phyloP scores from a whole-genome alignment of 2,888 invertebrate species.

The Tenthredo notha region DNA sequence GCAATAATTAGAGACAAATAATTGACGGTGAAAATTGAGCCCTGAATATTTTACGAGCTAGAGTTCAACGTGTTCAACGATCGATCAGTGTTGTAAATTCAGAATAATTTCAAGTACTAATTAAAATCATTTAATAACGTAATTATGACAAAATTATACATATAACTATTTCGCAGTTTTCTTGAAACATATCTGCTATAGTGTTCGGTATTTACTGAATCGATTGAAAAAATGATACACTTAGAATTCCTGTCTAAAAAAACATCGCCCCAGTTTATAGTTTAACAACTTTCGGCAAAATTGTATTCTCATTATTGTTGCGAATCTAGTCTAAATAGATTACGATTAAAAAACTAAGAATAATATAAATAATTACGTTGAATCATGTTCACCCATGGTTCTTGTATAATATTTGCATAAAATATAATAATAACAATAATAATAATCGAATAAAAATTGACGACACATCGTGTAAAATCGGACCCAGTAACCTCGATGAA shows the following conservation, averaged over 20 bases:
- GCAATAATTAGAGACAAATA: not conserved
- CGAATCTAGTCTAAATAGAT: not conserved
- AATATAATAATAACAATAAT: not conserved
- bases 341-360: not conserved
- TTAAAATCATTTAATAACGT: not conserved
- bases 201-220: too few species aligned
- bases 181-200: too few species aligned
- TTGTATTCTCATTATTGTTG: too few species aligned
- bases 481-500: constrained; percentile 37
- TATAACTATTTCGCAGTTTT: too few species aligned
- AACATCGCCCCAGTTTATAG: too few species aligned
- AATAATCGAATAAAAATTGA: not conserved
- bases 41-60: not conserved
- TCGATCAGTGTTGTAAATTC: not conserved
- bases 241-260: too few species aligned
- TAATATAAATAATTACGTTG: not conserved
- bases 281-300: too few species aligned
- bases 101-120: not conserved
- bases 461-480: not conserved
- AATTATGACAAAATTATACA: not conserved
- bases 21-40: not conserved
- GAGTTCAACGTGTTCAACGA: not conserved
- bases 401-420: not conserved
- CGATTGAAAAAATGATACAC: not conserved
- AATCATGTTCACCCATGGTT: not conserved